Conservation (phyloP, 2,888 invertebrate genomes). For the Leptopilina syphax region DNA sequence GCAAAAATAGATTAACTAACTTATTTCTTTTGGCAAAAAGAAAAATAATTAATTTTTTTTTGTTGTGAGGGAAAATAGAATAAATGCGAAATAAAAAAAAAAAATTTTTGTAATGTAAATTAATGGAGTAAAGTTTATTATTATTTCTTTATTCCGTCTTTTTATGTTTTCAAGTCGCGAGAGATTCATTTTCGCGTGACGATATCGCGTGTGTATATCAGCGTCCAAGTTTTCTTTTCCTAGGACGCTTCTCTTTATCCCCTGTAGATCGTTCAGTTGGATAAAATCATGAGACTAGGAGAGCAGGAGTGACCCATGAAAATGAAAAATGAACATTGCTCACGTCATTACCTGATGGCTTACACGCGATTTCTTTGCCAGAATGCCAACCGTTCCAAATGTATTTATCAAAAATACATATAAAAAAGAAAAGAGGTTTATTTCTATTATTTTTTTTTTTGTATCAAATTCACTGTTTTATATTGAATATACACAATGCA, state of each 20-base stretch:
- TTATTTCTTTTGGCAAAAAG: no score
- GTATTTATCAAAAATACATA: conserved; percentile 42
- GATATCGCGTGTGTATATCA: conserved; percentile 59
- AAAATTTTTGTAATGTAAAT: neutral
- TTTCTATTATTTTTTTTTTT: neutral
- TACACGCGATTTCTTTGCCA: conserved; percentile 58
- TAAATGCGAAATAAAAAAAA: no score
- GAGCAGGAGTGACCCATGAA: conserved; percentile 60
- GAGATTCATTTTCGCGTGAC: conserved; percentile 60
- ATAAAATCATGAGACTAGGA: conserved; percentile 58
- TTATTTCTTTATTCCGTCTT: neutral
- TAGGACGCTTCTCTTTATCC: conserved; percentile 61
- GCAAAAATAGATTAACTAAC: no score
- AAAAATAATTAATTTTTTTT: no score
- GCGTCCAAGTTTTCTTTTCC: conserved; percentile 53
- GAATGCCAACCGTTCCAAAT: conserved; percentile 49
- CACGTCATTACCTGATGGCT: conserved; percentile 59
- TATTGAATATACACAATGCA: no score
- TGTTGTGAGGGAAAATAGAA: no score
- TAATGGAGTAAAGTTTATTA: neutral
- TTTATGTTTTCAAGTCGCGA: conserved; percentile 43
- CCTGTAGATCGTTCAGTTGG: conserved; percentile 56
- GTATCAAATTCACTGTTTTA: neutral
- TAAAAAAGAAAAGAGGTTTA: neutral
- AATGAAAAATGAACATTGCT: conserved; percentile 63